Evolutionary conservation across 1,140 invertebrate species (phyloP).

Genomic region (Venustaconcha ellipsiformis): DNA sequence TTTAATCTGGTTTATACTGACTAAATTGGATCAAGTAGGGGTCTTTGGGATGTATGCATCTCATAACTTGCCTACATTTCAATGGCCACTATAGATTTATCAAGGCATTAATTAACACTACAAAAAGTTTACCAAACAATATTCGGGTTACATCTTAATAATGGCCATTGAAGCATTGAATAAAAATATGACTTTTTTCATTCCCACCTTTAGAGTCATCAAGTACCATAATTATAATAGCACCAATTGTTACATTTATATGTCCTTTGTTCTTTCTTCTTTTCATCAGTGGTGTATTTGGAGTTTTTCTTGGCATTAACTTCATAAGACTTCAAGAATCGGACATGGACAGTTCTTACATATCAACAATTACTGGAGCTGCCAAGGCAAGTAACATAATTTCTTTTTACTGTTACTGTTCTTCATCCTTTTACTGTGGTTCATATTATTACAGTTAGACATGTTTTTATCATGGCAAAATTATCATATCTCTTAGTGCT

Average conservation of each 20-base stretch:
- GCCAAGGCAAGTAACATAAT: constrained; percentile 25
- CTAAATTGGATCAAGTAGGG: too few relatives aligned
- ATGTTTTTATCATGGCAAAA: background rate
- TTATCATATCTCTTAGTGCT: too few relatives aligned
- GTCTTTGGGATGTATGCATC: too few relatives aligned
- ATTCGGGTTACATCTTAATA: background rate
- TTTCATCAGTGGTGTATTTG: constrained; percentile 37
- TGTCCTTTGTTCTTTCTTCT: constrained; percentile 1
- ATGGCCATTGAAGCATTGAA: background rate
- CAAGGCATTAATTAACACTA: too few relatives aligned
- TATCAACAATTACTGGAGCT: constrained; percentile 22
- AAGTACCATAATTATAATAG: background rate
- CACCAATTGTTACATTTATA: background rate
- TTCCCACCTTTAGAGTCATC: background rate
- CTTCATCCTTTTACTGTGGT: background rate
- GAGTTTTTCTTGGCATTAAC: constrained; percentile 34
- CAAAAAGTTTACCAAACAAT: too few relatives aligned
- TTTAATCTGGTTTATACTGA: too few relatives aligned
- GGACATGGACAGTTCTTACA: constrained; percentile 14
- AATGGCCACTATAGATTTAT: too few relatives aligned
- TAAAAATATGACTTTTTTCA: background rate
- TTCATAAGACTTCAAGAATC: constrained; percentile 31
- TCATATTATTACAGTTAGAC: background rate
- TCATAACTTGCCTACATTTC: too few relatives aligned
- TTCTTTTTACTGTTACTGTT: background rate